Evolutionary conservation across 2,113 vertebrate genomes (phyloP).

Genomic region (Phycodurus eques): DNA sequence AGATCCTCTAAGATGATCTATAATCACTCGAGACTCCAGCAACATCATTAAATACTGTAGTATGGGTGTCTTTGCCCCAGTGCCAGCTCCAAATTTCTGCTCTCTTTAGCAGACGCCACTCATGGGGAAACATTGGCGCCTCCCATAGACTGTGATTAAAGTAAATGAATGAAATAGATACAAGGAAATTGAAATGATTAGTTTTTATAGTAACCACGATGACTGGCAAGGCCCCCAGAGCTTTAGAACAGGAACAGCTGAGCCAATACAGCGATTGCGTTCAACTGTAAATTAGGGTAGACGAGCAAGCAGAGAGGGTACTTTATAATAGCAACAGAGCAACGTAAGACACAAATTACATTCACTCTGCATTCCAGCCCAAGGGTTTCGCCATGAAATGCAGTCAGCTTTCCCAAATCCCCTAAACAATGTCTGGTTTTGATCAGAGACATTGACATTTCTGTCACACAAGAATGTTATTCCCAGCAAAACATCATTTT

Average conservation of each 20-base stretch:
- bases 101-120: constrained; percentile 56
- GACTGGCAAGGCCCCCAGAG: constrained; percentile 43
- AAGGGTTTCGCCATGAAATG: constrained; percentile 48
- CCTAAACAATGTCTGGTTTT: constrained; percentile 56
- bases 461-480: constrained; percentile 34
- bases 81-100: constrained; percentile 52
- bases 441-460: constrained; percentile 43
- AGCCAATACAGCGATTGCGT: constrained; percentile 56
- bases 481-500: constrained; percentile 18
- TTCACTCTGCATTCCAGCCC: constrained; percentile 56
- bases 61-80: constrained; percentile 54
- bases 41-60: constrained; percentile 55
- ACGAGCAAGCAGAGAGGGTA: constrained; percentile 19
- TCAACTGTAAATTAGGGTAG: constrained; percentile 52
- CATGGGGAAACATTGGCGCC: constrained; percentile 63
- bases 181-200: constrained; percentile 73
- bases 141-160: constrained; percentile 71
- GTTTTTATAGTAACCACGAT: constrained; percentile 69
- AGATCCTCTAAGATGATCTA: constrained; percentile 57
- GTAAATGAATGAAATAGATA: constrained; percentile 74
- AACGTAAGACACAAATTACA: constrained; percentile 55
- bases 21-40: constrained; percentile 52
- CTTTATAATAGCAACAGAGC: constrained; percentile 28
- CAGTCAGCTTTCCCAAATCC: constrained; percentile 47
- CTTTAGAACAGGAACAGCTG: constrained; percentile 42